Percentiles rank a stretch among this genome's conserved stretches.
These are phyloP conservation scores for Rattus rattus DNA, from an alignment of 2,113 vertebrate genomes.

Conservation along the genomic window DNA sequence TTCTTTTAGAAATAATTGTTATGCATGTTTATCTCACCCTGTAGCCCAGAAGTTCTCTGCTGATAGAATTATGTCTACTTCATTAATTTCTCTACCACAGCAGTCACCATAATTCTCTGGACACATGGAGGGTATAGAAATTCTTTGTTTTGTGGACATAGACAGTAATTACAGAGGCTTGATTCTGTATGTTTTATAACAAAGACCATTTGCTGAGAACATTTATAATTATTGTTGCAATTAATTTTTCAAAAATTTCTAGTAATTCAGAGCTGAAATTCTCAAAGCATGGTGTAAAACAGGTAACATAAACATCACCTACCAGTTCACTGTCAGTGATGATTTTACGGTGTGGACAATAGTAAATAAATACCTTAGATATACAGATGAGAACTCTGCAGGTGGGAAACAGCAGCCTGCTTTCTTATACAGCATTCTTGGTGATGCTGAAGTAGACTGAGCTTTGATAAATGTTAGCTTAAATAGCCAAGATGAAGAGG, in stretches of 20 bases:
- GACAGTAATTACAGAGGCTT: not conserved
- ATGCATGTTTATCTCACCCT: not conserved
- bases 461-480: too few species aligned
- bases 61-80: not conserved
- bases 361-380: not conserved
- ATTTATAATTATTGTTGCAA: not conserved
- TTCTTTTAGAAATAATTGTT: not conserved
- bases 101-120: not conserved
- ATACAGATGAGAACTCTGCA: not conserved
- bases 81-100: not conserved
- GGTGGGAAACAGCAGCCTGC: too few species aligned
- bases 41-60: not conserved
- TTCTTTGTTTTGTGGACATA: not conserved
- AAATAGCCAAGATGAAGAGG: too few species aligned
- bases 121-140: not conserved
- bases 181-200: not conserved
- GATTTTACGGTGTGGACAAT: not conserved
- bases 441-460: too few species aligned
- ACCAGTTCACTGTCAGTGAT: not conserved
- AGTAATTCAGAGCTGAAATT: not conserved
- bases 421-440: too few species aligned
- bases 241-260: not conserved
- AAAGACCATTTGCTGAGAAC: not conserved
- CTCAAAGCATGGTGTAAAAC: not conserved
- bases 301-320: not conserved